A percentile compares a stretch with the other conserved stretches of the same genome.
These are phyloP conservation scores for Myiotriccus ornatus DNA, from an alignment of 2,797 vertebrate genomes.

Conservation along the genomic window DNA sequence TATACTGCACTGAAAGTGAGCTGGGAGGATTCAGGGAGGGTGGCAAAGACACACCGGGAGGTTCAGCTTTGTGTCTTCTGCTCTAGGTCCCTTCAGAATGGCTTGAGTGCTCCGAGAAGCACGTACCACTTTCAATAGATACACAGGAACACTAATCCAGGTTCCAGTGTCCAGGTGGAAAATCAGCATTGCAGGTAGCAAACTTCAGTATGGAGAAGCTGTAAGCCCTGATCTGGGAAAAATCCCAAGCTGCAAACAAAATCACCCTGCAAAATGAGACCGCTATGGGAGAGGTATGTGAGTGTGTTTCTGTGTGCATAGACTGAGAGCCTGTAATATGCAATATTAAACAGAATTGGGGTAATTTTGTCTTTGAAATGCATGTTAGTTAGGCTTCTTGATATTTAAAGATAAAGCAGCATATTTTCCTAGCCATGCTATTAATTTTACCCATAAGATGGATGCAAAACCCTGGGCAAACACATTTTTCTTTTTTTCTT, in stretches of 20 bases:
- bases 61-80: not conserved
- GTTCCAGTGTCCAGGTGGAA: not conserved
- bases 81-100: not conserved
- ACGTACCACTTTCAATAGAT: no score
- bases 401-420: not conserved
- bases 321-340: not conserved
- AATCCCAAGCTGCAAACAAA: not conserved
- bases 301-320: accelerated
- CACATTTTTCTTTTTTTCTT: not conserved
- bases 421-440: not conserved
- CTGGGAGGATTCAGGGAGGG: not conserved
- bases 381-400: not conserved
- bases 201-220: not conserved
- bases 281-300: accelerated
- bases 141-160: not conserved
- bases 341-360: not conserved
- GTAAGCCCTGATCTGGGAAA: not conserved
- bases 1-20: not conserved
- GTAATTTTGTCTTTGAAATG: not conserved
- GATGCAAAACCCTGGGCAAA: not conserved
- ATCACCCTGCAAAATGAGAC: not conserved
- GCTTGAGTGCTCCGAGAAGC: not conserved
- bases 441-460: not conserved
- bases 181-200: not conserved
- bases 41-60: not conserved